phyloP scores from a whole-genome alignment of 1,140 invertebrate genomes.

The Acromyrmex echinatior region DNA sequence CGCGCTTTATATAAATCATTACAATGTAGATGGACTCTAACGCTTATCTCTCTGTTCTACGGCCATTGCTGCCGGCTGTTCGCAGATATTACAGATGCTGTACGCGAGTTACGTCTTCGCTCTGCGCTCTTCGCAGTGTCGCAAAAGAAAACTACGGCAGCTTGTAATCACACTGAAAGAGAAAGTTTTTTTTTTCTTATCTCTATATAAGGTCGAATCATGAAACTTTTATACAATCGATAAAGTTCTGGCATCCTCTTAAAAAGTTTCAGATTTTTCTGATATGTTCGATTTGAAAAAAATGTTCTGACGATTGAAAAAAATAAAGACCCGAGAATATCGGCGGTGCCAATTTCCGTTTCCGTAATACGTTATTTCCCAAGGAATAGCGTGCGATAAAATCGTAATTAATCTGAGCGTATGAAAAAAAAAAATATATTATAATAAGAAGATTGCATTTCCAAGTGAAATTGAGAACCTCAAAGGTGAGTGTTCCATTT shows the following conservation, averaged over 20 bases:
- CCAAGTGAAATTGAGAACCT: conserved; percentile 3
- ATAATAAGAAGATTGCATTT: background rate
- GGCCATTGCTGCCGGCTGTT: conserved; percentile 47
- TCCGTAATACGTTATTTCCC: background rate
- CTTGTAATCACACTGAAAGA: conserved; percentile 18
- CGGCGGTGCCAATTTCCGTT: background rate
- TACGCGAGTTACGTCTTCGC: conserved; percentile 29
- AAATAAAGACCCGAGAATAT: background rate
- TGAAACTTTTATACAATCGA: background rate
- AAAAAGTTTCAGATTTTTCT: background rate
- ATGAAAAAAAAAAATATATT: background rate
- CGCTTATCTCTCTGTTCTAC: conserved; percentile 40
- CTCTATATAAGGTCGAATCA: background rate
- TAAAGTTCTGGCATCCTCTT: background rate
- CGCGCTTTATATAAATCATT: conserved; percentile 56
- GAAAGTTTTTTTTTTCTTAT: background rate
- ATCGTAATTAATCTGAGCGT: background rate
- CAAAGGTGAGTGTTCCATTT: background rate
- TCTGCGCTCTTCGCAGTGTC: background rate
- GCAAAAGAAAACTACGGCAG: background rate
- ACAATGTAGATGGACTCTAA: conserved; percentile 55
- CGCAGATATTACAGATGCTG: conserved; percentile 25
- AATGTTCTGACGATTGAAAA: background rate
- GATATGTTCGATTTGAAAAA: background rate
- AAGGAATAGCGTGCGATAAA: background rate